These are phyloP conservation scores for Oeneis ivallda DNA, from an alignment of 2,888 invertebrate species.

Conservation along the genomic window DNA sequence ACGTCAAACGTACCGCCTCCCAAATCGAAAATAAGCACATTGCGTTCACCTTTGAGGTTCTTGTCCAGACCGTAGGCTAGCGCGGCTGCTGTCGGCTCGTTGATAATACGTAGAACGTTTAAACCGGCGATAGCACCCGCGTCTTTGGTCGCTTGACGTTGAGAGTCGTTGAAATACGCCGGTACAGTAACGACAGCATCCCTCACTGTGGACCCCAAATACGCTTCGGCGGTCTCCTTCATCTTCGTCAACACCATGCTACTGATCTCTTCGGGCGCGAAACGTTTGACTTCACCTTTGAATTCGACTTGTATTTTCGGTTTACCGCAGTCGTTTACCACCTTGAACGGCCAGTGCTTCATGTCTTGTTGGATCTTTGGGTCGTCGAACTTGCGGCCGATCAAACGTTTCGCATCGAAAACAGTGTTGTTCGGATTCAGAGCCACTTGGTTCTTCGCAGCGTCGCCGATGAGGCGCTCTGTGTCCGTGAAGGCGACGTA, in stretches of 20 bases:
- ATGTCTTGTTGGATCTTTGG: slow-evolving; percentile 88
- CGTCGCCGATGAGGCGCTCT: slow-evolving; percentile 2
- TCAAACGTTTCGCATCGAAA: slow-evolving; percentile 8
- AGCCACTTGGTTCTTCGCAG: slow-evolving; percentile 84
- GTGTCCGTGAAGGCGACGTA: slow-evolving; percentile 62
- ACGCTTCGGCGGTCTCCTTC: slow-evolving; percentile 12
- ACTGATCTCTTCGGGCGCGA: slow-evolving; percentile 70
- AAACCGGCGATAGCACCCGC: slow-evolving; percentile 2
- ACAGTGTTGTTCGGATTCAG: slow-evolving; percentile 80
- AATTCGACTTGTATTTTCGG: slow-evolving; percentile 71
- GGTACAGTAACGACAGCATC: slow-evolving; percentile 86
- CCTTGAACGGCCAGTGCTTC: slow-evolving; percentile 92
- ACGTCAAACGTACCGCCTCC: slow-evolving; percentile 87
- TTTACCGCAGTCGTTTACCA: slow-evolving; percentile 83
- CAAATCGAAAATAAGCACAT: slow-evolving; percentile 69
- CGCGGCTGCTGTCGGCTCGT: slow-evolving; percentile 84
- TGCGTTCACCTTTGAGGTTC: slow-evolving; percentile 62
- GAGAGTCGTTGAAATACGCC: slow-evolving; percentile 15
- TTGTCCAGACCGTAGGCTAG: slow-evolving; percentile 85
- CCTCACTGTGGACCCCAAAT: slow-evolving; percentile 82
- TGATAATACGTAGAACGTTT: slow-evolving; percentile 67
- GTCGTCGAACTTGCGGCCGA: slow-evolving; percentile 90
- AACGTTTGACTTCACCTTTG: slow-evolving; percentile 83
- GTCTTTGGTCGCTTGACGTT: slow-evolving; percentile 13
- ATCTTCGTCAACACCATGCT: slow-evolving; percentile 12